Evolutionary conservation across 1,140 invertebrate species (phyloP), one percentile per base, ranked within the genome.

Genomic region (Hyphantria cunea): DNA sequence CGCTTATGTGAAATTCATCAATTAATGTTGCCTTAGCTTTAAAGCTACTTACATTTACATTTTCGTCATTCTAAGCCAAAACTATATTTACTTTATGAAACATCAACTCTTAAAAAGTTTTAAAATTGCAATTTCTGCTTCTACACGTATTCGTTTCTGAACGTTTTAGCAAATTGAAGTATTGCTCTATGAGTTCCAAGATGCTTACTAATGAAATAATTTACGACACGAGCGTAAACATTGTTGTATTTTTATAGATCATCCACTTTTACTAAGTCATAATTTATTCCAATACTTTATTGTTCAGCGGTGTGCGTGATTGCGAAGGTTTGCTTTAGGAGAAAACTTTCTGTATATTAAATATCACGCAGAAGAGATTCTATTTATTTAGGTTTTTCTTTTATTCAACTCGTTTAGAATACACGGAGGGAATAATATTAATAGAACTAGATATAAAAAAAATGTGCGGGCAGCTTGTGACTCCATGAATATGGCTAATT

Each of bases 1-100:
- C 59, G 42, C 25, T 56, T 66, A 68, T 75, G 68, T 76, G 69
- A 71, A 68, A 79, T 77, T 72, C 66, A 71, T 78, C 77, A 78
- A 76, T 75, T 76, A 78, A 58, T 50, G 48, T 51, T 52, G 52
- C 50, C 61, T 44, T 64, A 72, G 45, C 55, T 13, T 8, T 15
- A 37, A 53, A 33, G 42, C n/a, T 49, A 56, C 53, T 59, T 53
- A 59, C 49, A 53, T 65, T 59, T 65, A 58, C 45, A 62, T 62
- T 62, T 53, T 44, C 41, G 12, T 44, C 12, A 44, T 3, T 44
- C 1, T 44, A 3, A 44, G 41, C 41, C 13, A 44, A 39, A 39
- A 39, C n/a, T n/a, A 39, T 5, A 25, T 5, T 3, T 3, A 25
- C 2, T 3, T 3, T 25, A 25, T 25, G 17, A 1, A 3, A 25